Evolutionary conservation across 2,797 vertebrate species (phyloP).

Genomic region (Sebastes vulpes): DNA sequence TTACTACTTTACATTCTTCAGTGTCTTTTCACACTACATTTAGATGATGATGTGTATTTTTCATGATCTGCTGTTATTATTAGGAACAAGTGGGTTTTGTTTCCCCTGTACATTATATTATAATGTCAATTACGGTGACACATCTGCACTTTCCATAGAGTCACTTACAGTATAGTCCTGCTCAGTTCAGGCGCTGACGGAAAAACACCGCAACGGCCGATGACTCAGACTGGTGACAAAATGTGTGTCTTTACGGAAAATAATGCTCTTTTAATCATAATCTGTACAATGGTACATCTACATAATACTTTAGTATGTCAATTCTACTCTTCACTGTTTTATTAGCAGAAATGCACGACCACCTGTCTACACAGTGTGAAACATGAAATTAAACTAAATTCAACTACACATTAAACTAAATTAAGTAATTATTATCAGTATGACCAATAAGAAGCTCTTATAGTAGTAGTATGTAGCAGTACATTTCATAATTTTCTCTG

Average conservation of each 20-base stretch:
- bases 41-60: not conserved
- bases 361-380: not conserved
- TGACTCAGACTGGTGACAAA: conserved; percentile 13
- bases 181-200: not conserved
- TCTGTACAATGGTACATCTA: not conserved
- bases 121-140: not conserved
- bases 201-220: not conserved
- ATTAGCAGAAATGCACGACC: not conserved
- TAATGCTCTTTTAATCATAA: not conserved
- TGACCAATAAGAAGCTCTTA: not conserved
- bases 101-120: not conserved
- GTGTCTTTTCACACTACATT: not conserved
- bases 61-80: not conserved
- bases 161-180: not conserved
- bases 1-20: not conserved
- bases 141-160: not conserved
- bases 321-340: not conserved
- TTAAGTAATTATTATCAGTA: not conserved
- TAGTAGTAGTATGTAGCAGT: not conserved
- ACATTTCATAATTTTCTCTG: not conserved
- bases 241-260: not conserved
- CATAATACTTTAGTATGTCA: not conserved
- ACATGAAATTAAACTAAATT: not conserved
- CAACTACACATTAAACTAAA: not conserved
- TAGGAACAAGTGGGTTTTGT: not conserved